Percentiles rank a stretch among this genome's conserved stretches.
These are phyloP conservation scores for Manacus vitellinus DNA, from an alignment of 2,113 vertebrate genomes.

Conservation along the genomic window DNA sequence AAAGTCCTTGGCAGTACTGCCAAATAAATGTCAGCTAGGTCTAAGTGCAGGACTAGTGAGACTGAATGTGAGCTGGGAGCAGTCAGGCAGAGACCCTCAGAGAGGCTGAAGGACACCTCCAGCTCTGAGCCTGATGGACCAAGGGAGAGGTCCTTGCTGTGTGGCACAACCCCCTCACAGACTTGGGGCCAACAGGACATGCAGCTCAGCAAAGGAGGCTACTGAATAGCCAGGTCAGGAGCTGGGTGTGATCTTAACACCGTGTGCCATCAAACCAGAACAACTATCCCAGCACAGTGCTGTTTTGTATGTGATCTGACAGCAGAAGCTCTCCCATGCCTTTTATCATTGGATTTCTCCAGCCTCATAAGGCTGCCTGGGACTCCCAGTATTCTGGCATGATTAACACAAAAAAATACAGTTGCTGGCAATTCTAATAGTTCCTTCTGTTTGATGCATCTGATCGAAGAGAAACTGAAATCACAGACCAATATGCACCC, in stretches of 20 bases:
- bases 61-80: background rate
- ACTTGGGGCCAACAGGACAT: background rate
- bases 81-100: background rate
- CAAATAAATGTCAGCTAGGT: background rate
- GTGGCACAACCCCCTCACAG: background rate
- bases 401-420: constrained; percentile 35
- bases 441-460: constrained; percentile 40
- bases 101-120: background rate
- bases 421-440: constrained; percentile 41
- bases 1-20: background rate
- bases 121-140: background rate
- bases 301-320: background rate
- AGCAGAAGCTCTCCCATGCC: background rate
- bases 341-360: background rate
- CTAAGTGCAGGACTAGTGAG: background rate
- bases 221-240: background rate
- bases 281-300: background rate
- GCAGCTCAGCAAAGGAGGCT: background rate
- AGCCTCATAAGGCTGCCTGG: background rate
- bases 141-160: background rate
- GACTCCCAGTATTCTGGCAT: background rate
- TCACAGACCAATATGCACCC: constrained; percentile 57
- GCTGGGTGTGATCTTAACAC: background rate
- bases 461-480: constrained; percentile 51
- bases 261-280: background rate